A percentile compares a stretch with the other conserved stretches of the same genome.
These are phyloP conservation scores for Mormyrus hasselquistii DNA, from an alignment of 2,797 vertebrate genomes.

Conservation along the genomic window DNA sequence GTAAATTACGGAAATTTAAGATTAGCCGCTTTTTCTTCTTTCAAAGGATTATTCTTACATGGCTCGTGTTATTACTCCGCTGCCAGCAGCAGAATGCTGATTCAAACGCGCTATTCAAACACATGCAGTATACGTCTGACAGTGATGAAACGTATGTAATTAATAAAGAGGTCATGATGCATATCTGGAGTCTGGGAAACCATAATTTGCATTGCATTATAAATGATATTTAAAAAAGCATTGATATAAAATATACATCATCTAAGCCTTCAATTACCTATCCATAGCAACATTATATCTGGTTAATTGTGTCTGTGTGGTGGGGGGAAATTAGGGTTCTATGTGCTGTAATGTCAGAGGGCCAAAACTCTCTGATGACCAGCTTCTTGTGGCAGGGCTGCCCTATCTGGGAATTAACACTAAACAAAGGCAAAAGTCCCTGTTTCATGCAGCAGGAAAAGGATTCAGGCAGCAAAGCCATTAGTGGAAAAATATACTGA, in stretches of 20 bases:
- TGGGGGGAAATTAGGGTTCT: background rate
- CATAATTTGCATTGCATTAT: constrained; percentile 4
- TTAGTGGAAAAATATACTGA: constrained; percentile 70
- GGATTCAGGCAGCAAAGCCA: constrained; percentile 63
- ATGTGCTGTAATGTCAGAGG: background rate
- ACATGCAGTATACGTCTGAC: background rate
- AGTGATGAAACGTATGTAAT: constrained; percentile 1
- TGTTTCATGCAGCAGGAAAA: constrained; percentile 38
- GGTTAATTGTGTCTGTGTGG: background rate
- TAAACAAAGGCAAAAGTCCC: constrained; percentile 64
- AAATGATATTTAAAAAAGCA: constrained; percentile 10
- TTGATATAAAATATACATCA: background rate
- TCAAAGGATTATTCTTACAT: background rate
- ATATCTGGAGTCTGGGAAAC: background rate
- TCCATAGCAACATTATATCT: constrained; percentile 1
- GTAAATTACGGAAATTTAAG: background rate
- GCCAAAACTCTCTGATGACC: background rate
- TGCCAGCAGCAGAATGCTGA: background rate
- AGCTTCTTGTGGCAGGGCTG: background rate
- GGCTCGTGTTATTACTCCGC: background rate
- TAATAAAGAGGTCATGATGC: background rate
- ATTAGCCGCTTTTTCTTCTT: background rate
- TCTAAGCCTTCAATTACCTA: constrained; percentile 3
- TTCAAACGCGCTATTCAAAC: background rate
- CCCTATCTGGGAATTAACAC: constrained; percentile 40